These are phyloP conservation scores for Calliscelio sp. DNA, from an alignment of 2,888 invertebrate genomes.

Conservation along the genomic window DNA sequence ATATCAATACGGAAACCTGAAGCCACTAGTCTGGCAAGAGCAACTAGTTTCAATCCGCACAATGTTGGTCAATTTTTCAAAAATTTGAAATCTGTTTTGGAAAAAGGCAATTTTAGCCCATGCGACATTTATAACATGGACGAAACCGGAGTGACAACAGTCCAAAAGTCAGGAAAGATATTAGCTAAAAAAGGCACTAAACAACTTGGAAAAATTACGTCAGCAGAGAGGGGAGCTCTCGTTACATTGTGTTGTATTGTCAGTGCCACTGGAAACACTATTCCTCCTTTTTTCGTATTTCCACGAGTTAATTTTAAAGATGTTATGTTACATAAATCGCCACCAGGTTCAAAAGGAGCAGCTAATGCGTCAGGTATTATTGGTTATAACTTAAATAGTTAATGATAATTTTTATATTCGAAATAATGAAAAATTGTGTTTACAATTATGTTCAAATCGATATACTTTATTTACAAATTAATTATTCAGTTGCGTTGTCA, in stretches of 20 bases:
- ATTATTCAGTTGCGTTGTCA: too few relatives aligned
- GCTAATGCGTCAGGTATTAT: neutral
- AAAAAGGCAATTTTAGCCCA: too few relatives aligned
- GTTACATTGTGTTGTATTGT: neutral
- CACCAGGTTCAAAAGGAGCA: slow-evolving; percentile 3
- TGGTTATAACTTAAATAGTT: neutral
- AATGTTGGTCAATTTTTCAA: too few relatives aligned
- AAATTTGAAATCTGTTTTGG: too few relatives aligned
- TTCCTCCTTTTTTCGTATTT: neutral
- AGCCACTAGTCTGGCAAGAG: too few relatives aligned
- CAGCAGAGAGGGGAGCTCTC: neutral
- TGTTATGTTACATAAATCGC: neutral
- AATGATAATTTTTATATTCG: neutral
- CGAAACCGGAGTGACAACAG: too few relatives aligned
- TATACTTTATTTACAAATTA: too few relatives aligned
- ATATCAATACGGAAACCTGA: too few relatives aligned
- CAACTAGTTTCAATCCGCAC: too few relatives aligned
- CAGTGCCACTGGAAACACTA: neutral
- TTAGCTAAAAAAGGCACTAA: neutral
- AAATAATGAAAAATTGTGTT: neutral
- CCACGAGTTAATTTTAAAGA: slow-evolving; percentile 6
- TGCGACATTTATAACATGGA: too few relatives aligned
- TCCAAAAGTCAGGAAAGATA: neutral
- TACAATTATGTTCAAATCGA: neutral
- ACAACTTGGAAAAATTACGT: neutral